These are phyloP conservation scores for Melanostoma scalare DNA, from an alignment of 2,888 invertebrate species.

Conservation along the genomic window DNA sequence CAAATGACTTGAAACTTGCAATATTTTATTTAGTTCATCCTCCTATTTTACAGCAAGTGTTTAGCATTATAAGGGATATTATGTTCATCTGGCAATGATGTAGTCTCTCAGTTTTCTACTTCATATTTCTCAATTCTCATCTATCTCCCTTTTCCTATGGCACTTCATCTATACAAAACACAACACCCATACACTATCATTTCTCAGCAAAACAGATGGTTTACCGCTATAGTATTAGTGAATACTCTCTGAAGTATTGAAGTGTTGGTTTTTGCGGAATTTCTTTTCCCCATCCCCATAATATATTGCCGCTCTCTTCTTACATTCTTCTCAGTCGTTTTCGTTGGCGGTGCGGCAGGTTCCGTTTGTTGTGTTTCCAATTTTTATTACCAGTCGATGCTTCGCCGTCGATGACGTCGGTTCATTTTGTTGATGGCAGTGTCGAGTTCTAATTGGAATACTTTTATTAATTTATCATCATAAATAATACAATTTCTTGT, in stretches of 20 bases:
- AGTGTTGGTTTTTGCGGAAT: constrained; percentile 39
- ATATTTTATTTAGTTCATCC: too few relatives aligned
- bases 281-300: constrained; percentile 25
- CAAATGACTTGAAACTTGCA: too few relatives aligned
- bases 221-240: constrained; percentile 20
- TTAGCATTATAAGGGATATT: too few relatives aligned
- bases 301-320: constrained; percentile 64
- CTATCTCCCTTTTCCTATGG: not conserved
- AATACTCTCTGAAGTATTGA: not conserved
- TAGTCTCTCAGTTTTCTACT: not conserved
- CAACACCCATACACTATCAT: not conserved
- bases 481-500: constrained; percentile 45
- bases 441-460: constrained; percentile 61
- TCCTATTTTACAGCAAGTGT: too few relatives aligned
- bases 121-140: constrained; percentile 34
- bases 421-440: constrained; percentile 65
- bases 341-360: constrained; percentile 57
- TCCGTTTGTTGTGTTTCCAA: constrained; percentile 75
- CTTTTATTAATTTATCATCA: constrained; percentile 47
- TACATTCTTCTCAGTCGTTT: constrained; percentile 9
- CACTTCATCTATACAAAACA: not conserved
- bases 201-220: constrained; percentile 44
- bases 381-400: constrained; percentile 75
- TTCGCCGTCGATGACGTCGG: constrained; percentile 77
- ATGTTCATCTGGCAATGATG: too few relatives aligned